Evolutionary conservation across 2,797 vertebrate genomes (phyloP).

Genomic region (Carduelis carduelis): DNA sequence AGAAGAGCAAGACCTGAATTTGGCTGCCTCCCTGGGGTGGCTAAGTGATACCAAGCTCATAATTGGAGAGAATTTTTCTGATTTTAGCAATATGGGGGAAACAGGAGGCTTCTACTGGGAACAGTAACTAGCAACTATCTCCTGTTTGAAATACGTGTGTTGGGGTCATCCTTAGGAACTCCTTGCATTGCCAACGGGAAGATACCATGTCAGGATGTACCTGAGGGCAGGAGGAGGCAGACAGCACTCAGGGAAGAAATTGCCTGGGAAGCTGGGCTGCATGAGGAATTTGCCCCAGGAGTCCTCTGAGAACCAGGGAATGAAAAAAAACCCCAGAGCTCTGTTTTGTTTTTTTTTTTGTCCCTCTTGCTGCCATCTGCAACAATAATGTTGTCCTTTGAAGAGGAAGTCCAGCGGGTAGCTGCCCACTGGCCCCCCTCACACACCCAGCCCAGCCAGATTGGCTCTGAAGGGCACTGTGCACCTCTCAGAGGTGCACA

Average conservation of each 20-base stretch:
- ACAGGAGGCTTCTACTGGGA: neutral
- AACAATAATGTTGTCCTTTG: neutral
- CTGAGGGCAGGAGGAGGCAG: neutral
- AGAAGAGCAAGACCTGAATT: neutral
- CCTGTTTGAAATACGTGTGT: neutral
- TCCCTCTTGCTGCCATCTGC: neutral
- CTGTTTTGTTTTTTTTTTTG: neutral
- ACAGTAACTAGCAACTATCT: neutral
- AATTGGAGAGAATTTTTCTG: neutral
- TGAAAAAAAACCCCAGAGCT: neutral
- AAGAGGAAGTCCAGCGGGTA: neutral
- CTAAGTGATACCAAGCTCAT: neutral
- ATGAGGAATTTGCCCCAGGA: neutral
- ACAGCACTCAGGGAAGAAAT: neutral
- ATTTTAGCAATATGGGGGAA: neutral
- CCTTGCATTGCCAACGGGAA: neutral
- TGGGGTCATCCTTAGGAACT: neutral
- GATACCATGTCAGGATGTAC: neutral
- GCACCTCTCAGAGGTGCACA: neutral
- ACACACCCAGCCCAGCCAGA: neutral
- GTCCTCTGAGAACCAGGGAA: neutral
- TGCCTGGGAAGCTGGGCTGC: neutral
- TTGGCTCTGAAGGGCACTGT: neutral
- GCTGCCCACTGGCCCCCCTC: neutral
- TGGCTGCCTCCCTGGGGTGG: rapidly evolving